Evolutionary conservation across 2,797 vertebrate genomes (phyloP), one percentile per base, ranked within the genome.

Genomic region (Cryptoblepharus egeriae): DNA sequence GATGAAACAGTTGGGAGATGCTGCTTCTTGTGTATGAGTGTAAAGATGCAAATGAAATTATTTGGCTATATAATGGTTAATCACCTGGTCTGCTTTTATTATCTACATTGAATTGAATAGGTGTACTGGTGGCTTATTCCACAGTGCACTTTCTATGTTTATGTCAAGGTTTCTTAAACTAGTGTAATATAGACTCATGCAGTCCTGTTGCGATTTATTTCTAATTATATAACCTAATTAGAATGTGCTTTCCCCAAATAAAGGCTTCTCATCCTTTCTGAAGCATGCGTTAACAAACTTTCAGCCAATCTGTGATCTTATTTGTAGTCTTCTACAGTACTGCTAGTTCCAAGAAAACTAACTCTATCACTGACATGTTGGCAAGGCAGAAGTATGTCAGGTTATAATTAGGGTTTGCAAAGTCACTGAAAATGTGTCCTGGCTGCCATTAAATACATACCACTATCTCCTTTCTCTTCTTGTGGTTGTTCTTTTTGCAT

Each of bases 61-160:
- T 67, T 81, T 28, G 57, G 61, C 22, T 42, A 39, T 68, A 67
- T 68, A 68, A 74, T 81, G 30, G 67, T 58, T 58, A 37, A 60
- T 79, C 3, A 26, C 52, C 22, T 68, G 52, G 32, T 58, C 52
- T 75, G 8, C 22, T 30, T n/a, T 71, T 32, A 10, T 72, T 52
- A 24, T 42, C 16, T 45, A 52, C 24, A 63, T 28, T 42, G 37
- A 49, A 55, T 18, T 45, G 58, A 63, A 39, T 18, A 30, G 58
- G 60, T 28, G 63, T 8, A n/a, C 35, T 39, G 61, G 39, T 12
- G 64, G 63, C n/a, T n/a, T 24, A 75, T 75, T 75, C 37, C 9
- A n/a, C 15, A 75, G 32, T 35, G 16, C 10, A 7, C 49, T 78
- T 78, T 13, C 10, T 55, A 65, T 77, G 45, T 49, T 49, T 49